Base-by-base conservation (phyloP, 2,797 vertebrate genomes). In the Gadopsis bispinosus region DNA sequence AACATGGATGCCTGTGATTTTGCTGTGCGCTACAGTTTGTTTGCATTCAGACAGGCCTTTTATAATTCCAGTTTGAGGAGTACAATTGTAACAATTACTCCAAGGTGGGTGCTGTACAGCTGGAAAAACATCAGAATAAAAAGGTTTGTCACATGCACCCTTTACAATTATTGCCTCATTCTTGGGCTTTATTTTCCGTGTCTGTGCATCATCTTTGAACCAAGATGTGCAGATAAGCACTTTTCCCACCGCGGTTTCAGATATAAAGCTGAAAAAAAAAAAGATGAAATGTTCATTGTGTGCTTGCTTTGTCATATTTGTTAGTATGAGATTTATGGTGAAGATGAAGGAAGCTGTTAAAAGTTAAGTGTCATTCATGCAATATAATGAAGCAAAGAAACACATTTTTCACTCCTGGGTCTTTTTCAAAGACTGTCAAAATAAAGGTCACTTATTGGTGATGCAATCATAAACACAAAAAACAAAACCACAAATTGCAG, bases 1-100 rank as follows among this genome's bases (percentile, higher is more conserved):
- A 93, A 93, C 88, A 92, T 59, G 78, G 83, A 78, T 37, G 88
- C 81, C 76, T 83, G 66, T 84, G 90, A 92, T 89, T 91, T 82
- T 29, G 29, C 71, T 75, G 65, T 26, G 70, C 75, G 91, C 93
- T 56, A 33, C 91, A 94, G 94, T 95, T 70, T 96, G 94, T 96
- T 97, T 96, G 96, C 94, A 93, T 94, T 94, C 68, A 84, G 79
- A 83, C 86, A 53, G 69, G 88, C 91, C 90, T 80, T 91, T 91
- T 78, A 78, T 79, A 78, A 85, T 89, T 93, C 90, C 93, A 94
- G 91, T 96, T 94, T 88, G 92, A 87, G 94, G 11, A 89, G 92
- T 90, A 94, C 95, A 95, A 96, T 95, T 95, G 94, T 91, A 94
- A 95, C 96, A 97, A 96, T 96, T 97, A 95, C 94, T 94, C 92